Evolutionary conservation across 2,797 vertebrate genomes (phyloP).

Genomic region (Apogon talboti): DNA sequence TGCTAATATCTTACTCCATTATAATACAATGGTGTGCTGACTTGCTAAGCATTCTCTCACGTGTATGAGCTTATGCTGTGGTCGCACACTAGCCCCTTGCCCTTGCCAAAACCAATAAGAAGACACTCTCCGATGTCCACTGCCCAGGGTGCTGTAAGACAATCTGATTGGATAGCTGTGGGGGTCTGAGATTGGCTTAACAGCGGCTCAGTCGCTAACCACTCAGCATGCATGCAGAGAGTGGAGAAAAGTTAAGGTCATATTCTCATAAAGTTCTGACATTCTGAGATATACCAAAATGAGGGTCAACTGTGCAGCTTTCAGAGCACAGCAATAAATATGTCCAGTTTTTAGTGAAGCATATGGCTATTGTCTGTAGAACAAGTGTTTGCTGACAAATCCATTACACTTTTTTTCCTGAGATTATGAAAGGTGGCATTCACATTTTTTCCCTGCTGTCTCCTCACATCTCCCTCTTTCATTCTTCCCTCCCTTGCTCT

Average conservation of each 20-base stretch:
- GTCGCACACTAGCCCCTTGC: constrained; percentile 59
- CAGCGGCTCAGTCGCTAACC: constrained; percentile 59
- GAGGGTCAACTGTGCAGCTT: constrained; percentile 30
- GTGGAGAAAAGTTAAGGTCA: constrained; percentile 66
- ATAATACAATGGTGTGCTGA: constrained; percentile 27
- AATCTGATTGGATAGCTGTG: constrained; percentile 77
- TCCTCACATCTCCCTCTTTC: constrained; percentile 77
- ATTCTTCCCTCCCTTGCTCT: constrained; percentile 39
- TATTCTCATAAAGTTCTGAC: constrained; percentile 57
- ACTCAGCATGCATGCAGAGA: constrained; percentile 48
- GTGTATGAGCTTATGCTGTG: constrained; percentile 59
- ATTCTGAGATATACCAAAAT: constrained; percentile 43
- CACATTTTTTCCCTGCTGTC: constrained; percentile 73
- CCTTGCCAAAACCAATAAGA: constrained; percentile 73
- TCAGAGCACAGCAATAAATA: constrained; percentile 38
- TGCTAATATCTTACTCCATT: constrained; percentile 16
- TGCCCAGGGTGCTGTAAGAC: constrained; percentile 76
- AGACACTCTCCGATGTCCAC: constrained; percentile 70
- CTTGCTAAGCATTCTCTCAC: constrained; percentile 38
- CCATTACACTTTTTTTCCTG: constrained; percentile 63
- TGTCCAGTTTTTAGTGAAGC: constrained; percentile 57
- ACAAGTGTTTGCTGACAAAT: constrained; percentile 74
- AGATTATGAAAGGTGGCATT: constrained; percentile 81
- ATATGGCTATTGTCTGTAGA: constrained; percentile 63
- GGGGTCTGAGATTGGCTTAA: constrained; percentile 76